These are phyloP conservation scores for Vanacampus margaritifer DNA, from an alignment of 2,113 vertebrate species.

Conservation along the genomic window DNA sequence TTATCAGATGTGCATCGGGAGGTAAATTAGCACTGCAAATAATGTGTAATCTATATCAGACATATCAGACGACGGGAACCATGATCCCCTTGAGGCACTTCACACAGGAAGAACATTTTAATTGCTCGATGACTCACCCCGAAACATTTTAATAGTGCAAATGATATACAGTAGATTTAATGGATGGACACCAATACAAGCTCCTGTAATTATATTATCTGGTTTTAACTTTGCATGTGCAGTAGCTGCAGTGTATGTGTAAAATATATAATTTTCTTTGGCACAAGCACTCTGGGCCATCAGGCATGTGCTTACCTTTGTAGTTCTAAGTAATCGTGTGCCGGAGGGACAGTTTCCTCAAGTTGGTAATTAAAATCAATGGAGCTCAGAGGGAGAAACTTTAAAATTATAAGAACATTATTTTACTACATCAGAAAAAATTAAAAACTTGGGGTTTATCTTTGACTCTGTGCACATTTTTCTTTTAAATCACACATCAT, in stretches of 20 bases:
- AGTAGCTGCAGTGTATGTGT: constrained; percentile 23
- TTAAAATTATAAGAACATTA: too few species aligned
- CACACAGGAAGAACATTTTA: not conserved
- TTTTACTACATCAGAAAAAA: too few species aligned
- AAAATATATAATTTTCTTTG: constrained; percentile 30
- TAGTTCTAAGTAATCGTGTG: constrained; percentile 13
- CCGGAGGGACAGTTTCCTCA: not conserved
- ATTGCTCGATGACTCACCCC: not conserved
- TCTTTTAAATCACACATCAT: too few species aligned
- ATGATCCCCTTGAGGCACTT: not conserved
- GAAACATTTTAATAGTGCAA: not conserved
- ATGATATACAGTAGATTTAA: not conserved
- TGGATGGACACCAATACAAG: not conserved
- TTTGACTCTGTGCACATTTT: too few species aligned
- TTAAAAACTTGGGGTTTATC: too few species aligned
- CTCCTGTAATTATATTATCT: not conserved
- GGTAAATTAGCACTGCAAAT: constrained; percentile 28
- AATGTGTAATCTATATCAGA: constrained; percentile 10
- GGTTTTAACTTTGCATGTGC: not conserved
- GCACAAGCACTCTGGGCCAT: constrained; percentile 24
- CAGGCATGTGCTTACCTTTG: constrained; percentile 25
- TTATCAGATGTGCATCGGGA: constrained; percentile 29
- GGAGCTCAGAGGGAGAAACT: too few species aligned
- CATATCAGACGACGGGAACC: not conserved
- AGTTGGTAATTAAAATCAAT: constrained; percentile 8